Evolutionary conservation across 2,888 invertebrate genomes (phyloP), one percentile per base, ranked within the genome.

Genomic region (Linnaemya vulpina): DNA sequence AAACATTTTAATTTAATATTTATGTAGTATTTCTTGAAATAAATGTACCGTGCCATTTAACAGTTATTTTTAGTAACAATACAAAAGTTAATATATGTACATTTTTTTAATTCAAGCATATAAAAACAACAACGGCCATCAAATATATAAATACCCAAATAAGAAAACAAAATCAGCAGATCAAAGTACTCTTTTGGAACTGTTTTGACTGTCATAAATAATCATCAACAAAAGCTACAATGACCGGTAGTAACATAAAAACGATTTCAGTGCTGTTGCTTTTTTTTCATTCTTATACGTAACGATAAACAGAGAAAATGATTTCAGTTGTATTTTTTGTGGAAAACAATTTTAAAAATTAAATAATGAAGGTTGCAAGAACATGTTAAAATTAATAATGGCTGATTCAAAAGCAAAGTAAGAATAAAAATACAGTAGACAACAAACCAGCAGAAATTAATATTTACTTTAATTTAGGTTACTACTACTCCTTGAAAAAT

Each of bases 201-300:
- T 38, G 20, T 35, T 20, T 68, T 51, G 30, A 51, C 40, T 58
- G 65, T 60, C 63, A 20, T 63, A 62, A 62, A 20, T 25, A 79
- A 40, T 43, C 22, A 70, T 49, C 17, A 40, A 75, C 40, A 58
- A 46, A 40, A 15, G 46, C 76, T 53, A 62, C 53, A 65, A 65
- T 71, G 79, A 55, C 79, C 79, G 79, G 79, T 65, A 79, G 79
- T 79, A 53, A 63, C 71, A 71, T 79, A 53, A 46, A 55, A 63
- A 65, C 22, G 55, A 58, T 35, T 58, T 46, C 46, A 35, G 15
- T 35, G 22, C 53, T 53, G 40, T 38, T 51, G 20, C 4, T 30
- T 49, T 22, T n/a, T 51, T 51, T 49, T 67, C 13, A 11, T 30
- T 60, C 7, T 62, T 49, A 3, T 53, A 40, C 53, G 15, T 70